A percentile compares a stretch with the other conserved stretches of the same genome.
Conservation (phyloP, 2,113 vertebrate species). For the Hystrix cristata region DNA sequence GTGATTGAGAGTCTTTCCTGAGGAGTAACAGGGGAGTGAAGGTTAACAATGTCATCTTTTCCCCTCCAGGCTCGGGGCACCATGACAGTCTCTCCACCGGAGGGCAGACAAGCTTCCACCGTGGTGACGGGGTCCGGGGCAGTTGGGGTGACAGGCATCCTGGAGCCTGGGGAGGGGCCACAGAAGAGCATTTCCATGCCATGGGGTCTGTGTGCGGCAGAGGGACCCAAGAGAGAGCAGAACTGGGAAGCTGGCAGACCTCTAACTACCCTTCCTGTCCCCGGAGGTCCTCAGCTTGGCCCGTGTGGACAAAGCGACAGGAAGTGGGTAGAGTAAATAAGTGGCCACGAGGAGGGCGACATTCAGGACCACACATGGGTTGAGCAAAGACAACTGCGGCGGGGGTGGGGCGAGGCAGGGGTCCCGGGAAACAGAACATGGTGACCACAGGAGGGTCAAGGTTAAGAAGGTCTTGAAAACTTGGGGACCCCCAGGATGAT, state of each 20-base stretch:
- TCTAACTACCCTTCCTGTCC: background rate
- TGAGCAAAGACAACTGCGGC: background rate
- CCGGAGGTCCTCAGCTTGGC: background rate
- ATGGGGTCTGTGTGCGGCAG: background rate
- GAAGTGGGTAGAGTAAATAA: background rate
- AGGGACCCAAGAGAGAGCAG: background rate
- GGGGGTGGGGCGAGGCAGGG: background rate
- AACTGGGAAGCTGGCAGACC: background rate
- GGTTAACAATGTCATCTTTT: slow-evolving; percentile 6
- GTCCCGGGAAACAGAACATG: slow-evolving; percentile 9
- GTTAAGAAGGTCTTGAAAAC: background rate
- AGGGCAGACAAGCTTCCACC: background rate
- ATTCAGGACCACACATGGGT: background rate
- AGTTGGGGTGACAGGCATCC: background rate
- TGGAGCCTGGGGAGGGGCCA: background rate
- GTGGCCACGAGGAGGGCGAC: background rate
- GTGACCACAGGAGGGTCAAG: background rate
- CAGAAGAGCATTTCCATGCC: background rate
- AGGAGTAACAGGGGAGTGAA: slow-evolving; percentile 56
- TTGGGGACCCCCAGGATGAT: background rate
- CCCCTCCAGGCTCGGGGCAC: background rate
- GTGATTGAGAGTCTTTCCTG: slow-evolving; percentile 52
- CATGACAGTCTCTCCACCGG: background rate
- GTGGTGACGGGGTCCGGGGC: too few species aligned
- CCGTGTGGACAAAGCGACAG: background rate